Evolutionary conservation across 2,888 invertebrate genomes (phyloP), one percentile per base, ranked within the genome.

Genomic region (Diplolepis rosae): DNA sequence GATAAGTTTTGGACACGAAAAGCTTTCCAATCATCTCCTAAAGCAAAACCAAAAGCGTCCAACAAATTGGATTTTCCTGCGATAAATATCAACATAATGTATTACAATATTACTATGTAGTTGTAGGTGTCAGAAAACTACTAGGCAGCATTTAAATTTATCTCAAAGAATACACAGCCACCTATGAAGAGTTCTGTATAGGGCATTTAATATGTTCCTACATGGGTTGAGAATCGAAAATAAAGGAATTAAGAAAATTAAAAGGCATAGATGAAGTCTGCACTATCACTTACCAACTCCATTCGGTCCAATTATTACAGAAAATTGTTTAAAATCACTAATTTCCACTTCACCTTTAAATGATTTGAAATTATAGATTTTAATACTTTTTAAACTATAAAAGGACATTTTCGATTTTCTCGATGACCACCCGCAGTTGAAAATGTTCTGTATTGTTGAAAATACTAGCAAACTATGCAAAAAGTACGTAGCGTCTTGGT

Each of bases 11-110:
- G 96, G 0, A 98, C 98, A 82, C 99, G 93, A 32, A 99, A 91
- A 85, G 96, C 94, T 0, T 94, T 93, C 0, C 97, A 96, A 87
- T 95, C 96, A 87, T 98, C 98, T 1, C 98, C 99, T 93, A 99
- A 95, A 66, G 98, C 99, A 91, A 99, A 99, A 91, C 98, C 97
- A 75, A 99, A 97, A 50, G 99, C 99, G 86, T 99, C 98, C 98
- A 99, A 98, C 88, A 99, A 96, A 89, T 99, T 98, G 0, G 98
- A 98, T 90, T 99, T 99, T 3, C 98, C 98, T 97, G 85, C 35
- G 24, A 71, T 24, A 7, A 1, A 32, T 35, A 65, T 24, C 42
- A 50, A 13, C 45, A 65, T 45, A 27, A 67, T 7, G 18, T 50
- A 32, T 24, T 32, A 13, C 7, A 18, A 2, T 22, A 42, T 27